Evolutionary conservation across 2,888 invertebrate species (phyloP).

Genomic region (Cheilosia pagana): DNA sequence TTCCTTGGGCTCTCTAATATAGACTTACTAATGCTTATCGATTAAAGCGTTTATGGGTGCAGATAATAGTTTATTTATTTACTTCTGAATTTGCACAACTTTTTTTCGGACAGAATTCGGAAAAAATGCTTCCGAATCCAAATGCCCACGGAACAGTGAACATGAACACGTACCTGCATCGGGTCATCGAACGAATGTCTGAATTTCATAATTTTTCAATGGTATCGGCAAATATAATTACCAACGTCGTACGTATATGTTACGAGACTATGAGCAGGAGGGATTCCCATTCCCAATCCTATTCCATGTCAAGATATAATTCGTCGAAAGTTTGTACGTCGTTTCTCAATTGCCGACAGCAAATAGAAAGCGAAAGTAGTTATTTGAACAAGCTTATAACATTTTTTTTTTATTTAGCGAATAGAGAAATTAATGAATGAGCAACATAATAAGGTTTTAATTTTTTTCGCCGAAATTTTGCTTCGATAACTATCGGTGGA

Average conservation of each 20-base stretch:
- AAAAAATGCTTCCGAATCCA: neutral
- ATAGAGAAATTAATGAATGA: constrained; percentile 36
- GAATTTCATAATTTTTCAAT: constrained; percentile 1
- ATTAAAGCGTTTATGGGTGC: constrained; percentile 6
- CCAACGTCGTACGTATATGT: neutral
- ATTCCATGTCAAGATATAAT: constrained; percentile 26
- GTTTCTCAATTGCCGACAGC: constrained; percentile 27
- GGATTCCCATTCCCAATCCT: constrained; percentile 9
- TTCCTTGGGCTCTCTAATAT: constrained; percentile 18
- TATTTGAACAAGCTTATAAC: constrained; percentile 5
- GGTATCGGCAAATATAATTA: constrained; percentile 2
- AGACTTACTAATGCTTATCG: constrained; percentile 24
- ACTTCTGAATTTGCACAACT: neutral
- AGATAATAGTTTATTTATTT: constrained; percentile 8
- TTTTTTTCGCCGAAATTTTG: constrained; percentile 21
- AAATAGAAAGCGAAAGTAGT: constrained; percentile 60
- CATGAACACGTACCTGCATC: neutral
- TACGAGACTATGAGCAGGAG: neutral
- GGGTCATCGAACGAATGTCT: constrained; percentile 33
- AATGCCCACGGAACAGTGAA: neutral
- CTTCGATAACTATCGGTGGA: neutral
- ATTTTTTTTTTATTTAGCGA: constrained; percentile 7
- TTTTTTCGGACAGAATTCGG: neutral
- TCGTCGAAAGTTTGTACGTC: constrained; percentile 6
- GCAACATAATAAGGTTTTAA: constrained; percentile 20